Conservation (phyloP, 1,140 invertebrate species). For the Protaetia brevitarsis region DNA sequence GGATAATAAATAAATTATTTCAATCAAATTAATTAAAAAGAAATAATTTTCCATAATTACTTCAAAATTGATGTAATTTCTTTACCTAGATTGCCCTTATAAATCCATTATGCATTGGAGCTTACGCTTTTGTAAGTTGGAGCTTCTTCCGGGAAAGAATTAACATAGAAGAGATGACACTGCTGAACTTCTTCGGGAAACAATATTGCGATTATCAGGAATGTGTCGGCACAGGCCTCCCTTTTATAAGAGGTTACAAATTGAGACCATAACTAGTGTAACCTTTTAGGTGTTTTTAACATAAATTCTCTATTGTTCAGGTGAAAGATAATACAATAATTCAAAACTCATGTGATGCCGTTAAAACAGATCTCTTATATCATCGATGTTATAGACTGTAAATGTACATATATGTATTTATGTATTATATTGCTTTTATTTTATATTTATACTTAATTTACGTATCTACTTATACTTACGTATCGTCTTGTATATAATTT, state of each 20-base stretch:
- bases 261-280: slow-evolving; percentile 29
- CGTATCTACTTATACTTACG: no score
- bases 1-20: not conserved
- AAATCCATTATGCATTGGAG: slow-evolving; percentile 86
- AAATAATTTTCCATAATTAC: no score
- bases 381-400: no score
- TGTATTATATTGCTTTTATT: no score
- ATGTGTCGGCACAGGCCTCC: slow-evolving; percentile 84
- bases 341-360: no score
- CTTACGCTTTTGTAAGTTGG: slow-evolving; percentile 82
- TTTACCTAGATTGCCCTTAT: slow-evolving; percentile 79
- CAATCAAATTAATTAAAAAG: no score
- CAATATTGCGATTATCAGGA: slow-evolving; percentile 88
- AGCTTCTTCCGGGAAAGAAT: slow-evolving; percentile 89
- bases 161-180: slow-evolving; percentile 84
- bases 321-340: no score
- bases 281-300: not conserved
- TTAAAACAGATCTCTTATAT: no score
- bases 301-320: not conserved
- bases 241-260: slow-evolving; percentile 81
- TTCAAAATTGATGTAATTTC: slow-evolving; percentile 40
- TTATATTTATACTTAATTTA: no score
- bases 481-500: no score
- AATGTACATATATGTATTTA: no score
- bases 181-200: slow-evolving; percentile 90